A percentile compares a stretch with the other conserved stretches of the same genome.
Evolutionary conservation across 1,140 invertebrate species (phyloP).

Genomic region (Penaeus vannamei): DNA sequence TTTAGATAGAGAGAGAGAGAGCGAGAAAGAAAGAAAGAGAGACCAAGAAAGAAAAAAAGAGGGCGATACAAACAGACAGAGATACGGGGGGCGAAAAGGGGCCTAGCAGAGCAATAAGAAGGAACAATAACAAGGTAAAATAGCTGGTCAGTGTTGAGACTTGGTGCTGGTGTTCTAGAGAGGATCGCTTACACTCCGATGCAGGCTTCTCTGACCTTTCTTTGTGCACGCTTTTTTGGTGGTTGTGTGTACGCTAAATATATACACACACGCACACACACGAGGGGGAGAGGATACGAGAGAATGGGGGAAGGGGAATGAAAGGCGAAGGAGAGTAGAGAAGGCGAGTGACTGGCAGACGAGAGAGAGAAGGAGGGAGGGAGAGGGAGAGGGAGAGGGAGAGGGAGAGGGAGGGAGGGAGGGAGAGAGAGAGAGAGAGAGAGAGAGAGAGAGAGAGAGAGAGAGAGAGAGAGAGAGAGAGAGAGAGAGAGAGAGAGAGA

Average conservation of each 20-base stretch:
- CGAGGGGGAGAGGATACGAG: not conserved
- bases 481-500: not conserved
- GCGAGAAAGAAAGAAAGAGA: not conserved
- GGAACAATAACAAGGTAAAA: no score
- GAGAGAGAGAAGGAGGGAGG: not conserved
- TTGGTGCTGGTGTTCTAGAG: no score
- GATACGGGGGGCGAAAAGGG: not conserved
- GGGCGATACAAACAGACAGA: not conserved
- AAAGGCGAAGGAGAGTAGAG: not conserved
- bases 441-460: not conserved
- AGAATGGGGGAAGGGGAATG: not conserved
- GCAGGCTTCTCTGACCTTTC: no score
- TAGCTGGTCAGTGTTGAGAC: no score
- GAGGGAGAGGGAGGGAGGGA: not conserved
- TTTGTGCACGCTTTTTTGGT: no score
- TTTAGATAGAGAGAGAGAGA: no score
- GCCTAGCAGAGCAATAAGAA: not conserved
- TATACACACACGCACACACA: no score
- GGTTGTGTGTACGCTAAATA: no score
- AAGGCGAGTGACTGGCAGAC: no score
- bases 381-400: not conserved
- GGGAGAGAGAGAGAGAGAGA: not conserved
- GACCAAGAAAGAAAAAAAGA: not conserved
- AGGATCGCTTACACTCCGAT: no score
- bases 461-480: not conserved